A percentile compares a stretch with the other conserved stretches of the same genome.
Conservation (phyloP, 2,797 vertebrate species). For the Holocentrus rufus region DNA sequence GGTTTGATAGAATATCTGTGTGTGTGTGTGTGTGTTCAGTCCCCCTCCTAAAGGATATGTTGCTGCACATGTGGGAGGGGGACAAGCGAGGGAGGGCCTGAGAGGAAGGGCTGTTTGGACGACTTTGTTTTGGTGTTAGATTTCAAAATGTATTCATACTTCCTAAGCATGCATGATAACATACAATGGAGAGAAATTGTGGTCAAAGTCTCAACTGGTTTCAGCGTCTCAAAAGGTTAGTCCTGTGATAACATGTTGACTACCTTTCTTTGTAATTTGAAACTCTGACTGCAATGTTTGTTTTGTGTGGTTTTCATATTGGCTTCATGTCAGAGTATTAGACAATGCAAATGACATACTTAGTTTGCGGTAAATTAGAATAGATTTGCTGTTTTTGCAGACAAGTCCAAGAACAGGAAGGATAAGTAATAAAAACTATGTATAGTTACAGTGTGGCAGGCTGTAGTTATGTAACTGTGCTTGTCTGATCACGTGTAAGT, state of each 20-base stretch:
- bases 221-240: constrained; percentile 72
- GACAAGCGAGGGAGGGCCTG: constrained; percentile 34
- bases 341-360: constrained; percentile 5
- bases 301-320: constrained; percentile 22
- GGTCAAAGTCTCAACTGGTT: constrained; percentile 60
- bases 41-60: constrained; percentile 30
- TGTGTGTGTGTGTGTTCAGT: background rate
- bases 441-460: background rate
- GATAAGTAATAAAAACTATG: background rate
- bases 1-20: constrained; percentile 1
- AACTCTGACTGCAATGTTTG: constrained; percentile 36
- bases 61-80: constrained; percentile 65
- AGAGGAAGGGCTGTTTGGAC: constrained; percentile 53
- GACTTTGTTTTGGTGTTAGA: constrained; percentile 53
- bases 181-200: constrained; percentile 65
- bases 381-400: constrained; percentile 10
- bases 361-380: background rate
- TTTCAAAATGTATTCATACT: constrained; percentile 18
- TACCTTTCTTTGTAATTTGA: constrained; percentile 40
- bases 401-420: constrained; percentile 20
- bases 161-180: background rate
- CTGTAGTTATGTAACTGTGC: constrained; percentile 50
- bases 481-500: constrained; percentile 9
- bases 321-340: constrained; percentile 18
- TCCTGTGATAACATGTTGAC: constrained; percentile 18